These are phyloP conservation scores for Elysia chlorotica DNA, from an alignment of 1,140 invertebrate species.

Conservation along the genomic window DNA sequence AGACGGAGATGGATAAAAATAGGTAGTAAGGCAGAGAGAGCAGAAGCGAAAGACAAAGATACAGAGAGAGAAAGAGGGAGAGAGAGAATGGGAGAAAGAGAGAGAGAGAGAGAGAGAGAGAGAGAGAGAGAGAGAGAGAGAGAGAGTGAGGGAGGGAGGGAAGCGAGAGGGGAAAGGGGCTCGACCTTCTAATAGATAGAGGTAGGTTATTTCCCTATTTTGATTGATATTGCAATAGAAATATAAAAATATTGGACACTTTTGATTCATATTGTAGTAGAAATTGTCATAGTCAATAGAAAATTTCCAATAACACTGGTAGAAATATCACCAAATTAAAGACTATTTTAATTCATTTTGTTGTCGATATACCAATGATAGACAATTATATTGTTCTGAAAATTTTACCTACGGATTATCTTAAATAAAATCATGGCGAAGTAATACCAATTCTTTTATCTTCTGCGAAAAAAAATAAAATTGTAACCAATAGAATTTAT, in stretches of 20 bases:
- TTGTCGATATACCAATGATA: too few species aligned
- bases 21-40: background rate
- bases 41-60: background rate
- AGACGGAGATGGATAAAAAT: background rate
- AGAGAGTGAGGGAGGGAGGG: background rate
- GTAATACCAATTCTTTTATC: too few species aligned
- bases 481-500: too few species aligned
- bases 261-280: background rate
- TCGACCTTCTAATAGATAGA: background rate
- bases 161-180: background rate
- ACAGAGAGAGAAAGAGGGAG: background rate
- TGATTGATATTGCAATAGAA: background rate
- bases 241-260: background rate
- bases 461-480: too few species aligned
- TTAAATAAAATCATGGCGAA: too few species aligned
- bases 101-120: constrained; percentile 17
- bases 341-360: too few species aligned
- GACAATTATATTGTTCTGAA: too few species aligned
- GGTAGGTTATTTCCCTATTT: background rate
- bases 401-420: too few species aligned
- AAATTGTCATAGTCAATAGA: background rate
- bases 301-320: too few species aligned
- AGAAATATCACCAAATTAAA: too few species aligned
- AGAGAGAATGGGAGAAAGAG: constrained; percentile 6
- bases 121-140: constrained; percentile 8